These are phyloP conservation scores for Hydractinia echinata DNA, from an alignment of 30 jellyfish, hydroid and myxozoan species.

Conservation along the genomic window DNA sequence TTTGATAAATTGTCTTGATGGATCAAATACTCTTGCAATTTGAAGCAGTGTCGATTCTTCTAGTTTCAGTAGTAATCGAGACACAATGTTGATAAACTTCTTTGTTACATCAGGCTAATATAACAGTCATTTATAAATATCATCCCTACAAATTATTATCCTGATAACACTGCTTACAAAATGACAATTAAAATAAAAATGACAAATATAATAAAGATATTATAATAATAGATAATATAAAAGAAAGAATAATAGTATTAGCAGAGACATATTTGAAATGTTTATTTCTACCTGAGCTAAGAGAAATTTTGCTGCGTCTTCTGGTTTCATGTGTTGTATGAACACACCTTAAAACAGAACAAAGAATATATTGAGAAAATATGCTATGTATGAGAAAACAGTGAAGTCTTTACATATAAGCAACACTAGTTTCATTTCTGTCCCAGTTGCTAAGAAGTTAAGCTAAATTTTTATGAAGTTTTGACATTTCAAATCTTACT, in stretches of 20 bases:
- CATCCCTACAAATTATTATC: too few species aligned
- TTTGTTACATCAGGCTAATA: conserved; percentile 66
- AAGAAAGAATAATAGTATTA: too few species aligned
- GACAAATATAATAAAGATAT: too few species aligned
- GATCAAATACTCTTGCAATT: conserved; percentile 72
- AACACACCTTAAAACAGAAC: conserved; percentile 41
- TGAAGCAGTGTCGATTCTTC: conserved; percentile 57
- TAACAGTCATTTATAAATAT: too few species aligned
- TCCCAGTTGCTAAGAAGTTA: too few species aligned
- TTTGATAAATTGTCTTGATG: conserved; percentile 68
- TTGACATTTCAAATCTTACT: too few species aligned
- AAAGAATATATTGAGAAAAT: neutral
- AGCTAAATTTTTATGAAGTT: too few species aligned
- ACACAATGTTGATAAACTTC: conserved; percentile 35
- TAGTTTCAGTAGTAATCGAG: conserved; percentile 30
- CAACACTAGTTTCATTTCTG: too few species aligned
- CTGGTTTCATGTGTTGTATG: conserved; percentile 55
- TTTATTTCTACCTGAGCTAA: conserved; percentile 42
- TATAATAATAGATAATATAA: too few species aligned
- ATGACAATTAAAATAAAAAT: too few species aligned
- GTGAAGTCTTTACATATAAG: neutral
- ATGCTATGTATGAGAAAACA: neutral
- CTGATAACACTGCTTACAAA: too few species aligned
- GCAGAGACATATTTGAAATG: too few species aligned
- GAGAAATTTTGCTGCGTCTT: conserved; percentile 63